Percentiles rank a stretch among this genome's conserved stretches.
phyloP scores from a whole-genome alignment of 2,888 invertebrate species.

The Stenolophus ochropezus region DNA sequence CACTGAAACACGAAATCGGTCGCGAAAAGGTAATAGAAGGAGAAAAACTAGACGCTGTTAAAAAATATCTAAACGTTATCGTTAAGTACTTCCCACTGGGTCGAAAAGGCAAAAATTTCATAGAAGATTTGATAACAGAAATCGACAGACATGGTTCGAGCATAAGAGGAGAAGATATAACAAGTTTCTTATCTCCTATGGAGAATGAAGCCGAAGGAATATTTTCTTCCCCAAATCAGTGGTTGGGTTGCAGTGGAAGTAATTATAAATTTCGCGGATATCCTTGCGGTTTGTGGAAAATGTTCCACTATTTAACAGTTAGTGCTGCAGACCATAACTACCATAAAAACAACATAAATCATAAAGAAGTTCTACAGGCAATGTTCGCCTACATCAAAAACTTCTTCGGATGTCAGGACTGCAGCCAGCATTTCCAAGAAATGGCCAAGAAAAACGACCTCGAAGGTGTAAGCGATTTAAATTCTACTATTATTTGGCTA shows the following conservation, averaged over 20 bases:
- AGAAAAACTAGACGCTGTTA: constrained; percentile 83
- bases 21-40: constrained; percentile 81
- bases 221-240: constrained; percentile 76
- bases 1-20: constrained; percentile 89
- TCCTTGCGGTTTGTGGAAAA: constrained; percentile 95
- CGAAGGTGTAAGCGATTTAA: constrained; percentile 80
- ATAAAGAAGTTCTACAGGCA: constrained; percentile 83
- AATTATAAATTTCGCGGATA: constrained; percentile 86
- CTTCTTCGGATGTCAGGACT: constrained; percentile 96
- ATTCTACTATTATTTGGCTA: constrained; percentile 91
- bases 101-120: constrained; percentile 78
- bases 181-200: constrained; percentile 75
- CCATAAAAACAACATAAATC: constrained; percentile 71
- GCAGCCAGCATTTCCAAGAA: constrained; percentile 90
- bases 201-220: constrained; percentile 77
- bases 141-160: constrained; percentile 73
- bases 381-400: constrained; percentile 92
- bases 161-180: constrained; percentile 79
- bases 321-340: constrained; percentile 76
- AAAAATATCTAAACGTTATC: constrained; percentile 83
- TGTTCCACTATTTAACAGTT: constrained; percentile 94
- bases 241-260: constrained; percentile 90
- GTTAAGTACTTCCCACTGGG: constrained; percentile 88
- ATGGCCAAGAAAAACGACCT: constrained; percentile 86
- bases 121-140: constrained; percentile 78